phyloP scores from a whole-genome alignment of 2,888 invertebrate genomes.

The Meganola albula region DNA sequence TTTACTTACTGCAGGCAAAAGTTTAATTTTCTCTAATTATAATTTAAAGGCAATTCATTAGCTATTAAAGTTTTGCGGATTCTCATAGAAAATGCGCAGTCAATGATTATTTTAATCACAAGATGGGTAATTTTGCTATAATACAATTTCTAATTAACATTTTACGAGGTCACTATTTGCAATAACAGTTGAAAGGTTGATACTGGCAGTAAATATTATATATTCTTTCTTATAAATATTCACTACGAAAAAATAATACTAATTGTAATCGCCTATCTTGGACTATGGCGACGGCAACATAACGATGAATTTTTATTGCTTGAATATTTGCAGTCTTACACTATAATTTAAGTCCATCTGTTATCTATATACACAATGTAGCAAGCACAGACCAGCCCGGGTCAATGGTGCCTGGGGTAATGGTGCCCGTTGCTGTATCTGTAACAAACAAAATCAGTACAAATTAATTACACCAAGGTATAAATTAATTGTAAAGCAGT shows the following conservation, averaged over 20 bases:
- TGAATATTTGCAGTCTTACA: conserved; percentile 33
- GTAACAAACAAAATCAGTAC: conserved; percentile 15
- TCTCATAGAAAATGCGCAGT: too few species aligned
- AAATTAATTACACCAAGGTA: too few species aligned
- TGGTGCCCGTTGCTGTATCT: conserved; percentile 66
- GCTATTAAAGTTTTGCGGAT: too few species aligned
- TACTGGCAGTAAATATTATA: conserved; percentile 39
- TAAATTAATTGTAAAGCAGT: too few species aligned
- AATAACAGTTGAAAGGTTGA: conserved; percentile 38
- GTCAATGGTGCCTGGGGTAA: conserved; percentile 71
- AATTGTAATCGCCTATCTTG: conserved; percentile 24
- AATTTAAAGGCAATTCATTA: too few species aligned
- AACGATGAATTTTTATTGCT: conserved; percentile 20
- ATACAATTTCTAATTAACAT: conserved; percentile 24
- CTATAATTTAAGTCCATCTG: conserved; percentile 49
- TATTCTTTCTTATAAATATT: conserved; percentile 19
- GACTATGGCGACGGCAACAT: conserved; percentile 27
- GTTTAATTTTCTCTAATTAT: too few species aligned
- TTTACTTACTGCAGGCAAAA: too few species aligned
- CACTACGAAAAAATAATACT: conserved; percentile 26
- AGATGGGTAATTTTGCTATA: conserved; percentile 26
- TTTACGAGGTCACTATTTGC: conserved; percentile 30
- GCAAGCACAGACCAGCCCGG: conserved; percentile 39
- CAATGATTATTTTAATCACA: conserved; percentile 18
- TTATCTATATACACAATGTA: conserved; percentile 49